Percentiles rank a stretch among this genome's conserved stretches.
Evolutionary conservation across 2,797 vertebrate species (phyloP).

Genomic region (Helicolenus hilgendorfi): DNA sequence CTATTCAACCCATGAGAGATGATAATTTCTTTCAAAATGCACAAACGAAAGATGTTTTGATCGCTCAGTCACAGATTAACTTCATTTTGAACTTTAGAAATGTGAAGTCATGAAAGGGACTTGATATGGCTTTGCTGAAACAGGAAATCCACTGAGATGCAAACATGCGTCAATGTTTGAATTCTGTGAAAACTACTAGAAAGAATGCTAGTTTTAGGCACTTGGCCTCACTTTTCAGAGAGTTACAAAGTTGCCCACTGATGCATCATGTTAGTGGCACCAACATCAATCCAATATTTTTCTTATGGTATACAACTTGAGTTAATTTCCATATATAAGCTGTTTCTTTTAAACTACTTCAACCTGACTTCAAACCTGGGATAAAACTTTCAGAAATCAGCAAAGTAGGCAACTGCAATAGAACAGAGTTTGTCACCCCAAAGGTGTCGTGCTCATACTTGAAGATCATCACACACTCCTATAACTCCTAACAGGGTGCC

Average conservation of each 20-base stretch:
- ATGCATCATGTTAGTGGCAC: neutral
- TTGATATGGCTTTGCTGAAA: neutral
- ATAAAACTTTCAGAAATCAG: neutral
- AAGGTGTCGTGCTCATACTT: slow-evolving; percentile 25
- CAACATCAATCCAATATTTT: neutral
- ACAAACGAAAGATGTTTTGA: slow-evolving; percentile 3
- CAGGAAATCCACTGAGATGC: neutral
- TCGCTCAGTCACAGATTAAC: neutral
- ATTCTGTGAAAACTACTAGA: neutral
- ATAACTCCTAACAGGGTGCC: slow-evolving; percentile 32
- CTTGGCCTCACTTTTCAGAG: too few relatives aligned
- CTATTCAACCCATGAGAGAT: neutral
- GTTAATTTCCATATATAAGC: neutral
- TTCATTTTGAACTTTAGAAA: neutral
- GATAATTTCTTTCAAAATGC: neutral
- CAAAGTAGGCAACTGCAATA: neutral
- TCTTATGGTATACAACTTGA: neutral
- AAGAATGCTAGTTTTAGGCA: too few relatives aligned
- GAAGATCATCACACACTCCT: slow-evolving; percentile 35
- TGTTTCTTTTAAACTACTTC: neutral
- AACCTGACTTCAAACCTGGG: slow-evolving; percentile 7
- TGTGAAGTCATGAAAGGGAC: neutral
- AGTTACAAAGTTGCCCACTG: too few relatives aligned
- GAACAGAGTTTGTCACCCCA: slow-evolving; percentile 20
- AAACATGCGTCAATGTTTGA: neutral